Conservation (phyloP, 2,888 invertebrate species). For the Trachelus stipa region DNA sequence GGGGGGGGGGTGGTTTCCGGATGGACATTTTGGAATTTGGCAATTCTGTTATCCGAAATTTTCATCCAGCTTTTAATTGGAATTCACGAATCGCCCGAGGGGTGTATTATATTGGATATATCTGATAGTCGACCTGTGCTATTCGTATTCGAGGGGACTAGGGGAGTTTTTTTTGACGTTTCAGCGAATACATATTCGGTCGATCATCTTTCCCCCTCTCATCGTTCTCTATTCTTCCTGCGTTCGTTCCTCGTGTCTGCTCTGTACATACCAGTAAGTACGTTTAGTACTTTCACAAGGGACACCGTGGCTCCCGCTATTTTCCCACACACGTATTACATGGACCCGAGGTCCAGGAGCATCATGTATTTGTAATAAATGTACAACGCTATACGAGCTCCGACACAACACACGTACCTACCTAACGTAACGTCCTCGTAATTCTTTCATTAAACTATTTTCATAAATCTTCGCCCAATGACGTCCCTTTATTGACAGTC, state of each 20-base stretch:
- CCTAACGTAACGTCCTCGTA: neutral
- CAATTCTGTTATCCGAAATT: constrained; percentile 18
- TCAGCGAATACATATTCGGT: neutral
- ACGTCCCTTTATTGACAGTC: constrained; percentile 6
- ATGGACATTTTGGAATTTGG: constrained; percentile 19
- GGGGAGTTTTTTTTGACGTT: neutral
- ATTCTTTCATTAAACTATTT: neutral
- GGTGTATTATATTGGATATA: constrained; percentile 14
- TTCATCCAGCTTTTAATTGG: constrained; percentile 17
- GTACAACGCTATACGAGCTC: no score
- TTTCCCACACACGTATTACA: neutral
- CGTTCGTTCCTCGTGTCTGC: neutral
- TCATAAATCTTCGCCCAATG: neutral
- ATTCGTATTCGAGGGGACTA: neutral
- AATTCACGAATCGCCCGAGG: constrained; percentile 3
- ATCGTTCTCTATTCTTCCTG: neutral
- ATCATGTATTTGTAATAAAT: no score
- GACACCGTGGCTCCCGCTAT: neutral
- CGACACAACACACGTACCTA: neutral
- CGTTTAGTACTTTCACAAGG: neutral
- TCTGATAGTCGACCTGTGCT: neutral
- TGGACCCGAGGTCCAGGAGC: neutral
- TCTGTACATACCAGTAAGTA: neutral
- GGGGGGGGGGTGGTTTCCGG: neutral
- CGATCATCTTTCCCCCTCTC: neutral